phyloP scores from a whole-genome alignment of 2,797 vertebrate species.

The Chrosomus eos region DNA sequence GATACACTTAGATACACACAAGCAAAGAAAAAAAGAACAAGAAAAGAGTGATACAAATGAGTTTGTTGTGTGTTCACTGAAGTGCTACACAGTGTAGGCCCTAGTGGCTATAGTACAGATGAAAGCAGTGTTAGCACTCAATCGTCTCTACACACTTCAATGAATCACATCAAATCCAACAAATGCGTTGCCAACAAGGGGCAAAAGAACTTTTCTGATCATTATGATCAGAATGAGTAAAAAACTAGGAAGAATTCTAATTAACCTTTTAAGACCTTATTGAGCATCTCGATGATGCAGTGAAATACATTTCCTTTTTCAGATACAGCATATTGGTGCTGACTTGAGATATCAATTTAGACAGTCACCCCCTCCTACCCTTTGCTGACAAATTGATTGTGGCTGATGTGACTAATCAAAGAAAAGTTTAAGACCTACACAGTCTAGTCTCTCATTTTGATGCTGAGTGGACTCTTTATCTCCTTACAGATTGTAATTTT shows the following conservation, averaged over 20 bases:
- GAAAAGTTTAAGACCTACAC: conserved; percentile 19
- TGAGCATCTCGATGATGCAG: conserved; percentile 25
- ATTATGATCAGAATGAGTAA: conserved; percentile 22
- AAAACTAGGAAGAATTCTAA: conserved; percentile 27
- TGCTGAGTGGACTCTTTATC: conserved; percentile 27
- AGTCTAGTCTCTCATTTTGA: not conserved
- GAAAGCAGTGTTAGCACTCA: conserved; percentile 6
- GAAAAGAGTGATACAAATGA: not conserved
- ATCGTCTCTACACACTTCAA: not conserved
- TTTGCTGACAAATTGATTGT: conserved; percentile 27
- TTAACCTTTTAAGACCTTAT: conserved; percentile 51
- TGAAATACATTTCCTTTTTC: conserved; percentile 36
- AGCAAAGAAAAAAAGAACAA: conserved; percentile 10
- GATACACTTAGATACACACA: conserved; percentile 3
- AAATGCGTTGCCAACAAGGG: conserved; percentile 56
- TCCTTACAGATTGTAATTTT: not conserved
- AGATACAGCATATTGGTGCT: conserved; percentile 31
- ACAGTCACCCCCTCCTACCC: not conserved
- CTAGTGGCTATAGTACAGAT: conserved; percentile 7
- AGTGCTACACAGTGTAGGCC: not conserved
- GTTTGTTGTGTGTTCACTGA: conserved; percentile 24
- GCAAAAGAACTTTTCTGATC: conserved; percentile 15
- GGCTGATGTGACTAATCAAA: conserved; percentile 15
- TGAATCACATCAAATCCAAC: conserved; percentile 20
- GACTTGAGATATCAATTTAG: conserved; percentile 34